Conservation (phyloP, 2,888 invertebrate species). For the Gymnocheta viridis region DNA sequence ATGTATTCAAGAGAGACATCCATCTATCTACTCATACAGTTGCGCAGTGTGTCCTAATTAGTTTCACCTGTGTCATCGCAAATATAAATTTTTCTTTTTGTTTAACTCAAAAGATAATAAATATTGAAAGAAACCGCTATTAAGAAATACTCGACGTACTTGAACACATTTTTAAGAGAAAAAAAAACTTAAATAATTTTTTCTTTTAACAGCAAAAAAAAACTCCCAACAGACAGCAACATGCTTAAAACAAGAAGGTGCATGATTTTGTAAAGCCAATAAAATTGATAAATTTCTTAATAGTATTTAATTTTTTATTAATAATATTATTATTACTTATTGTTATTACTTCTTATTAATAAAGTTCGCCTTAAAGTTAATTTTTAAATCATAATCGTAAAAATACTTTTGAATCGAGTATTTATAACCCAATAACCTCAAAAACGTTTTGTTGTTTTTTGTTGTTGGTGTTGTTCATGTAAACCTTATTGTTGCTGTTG, state of each 20-base stretch:
- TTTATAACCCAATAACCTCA: conserved; percentile 67
- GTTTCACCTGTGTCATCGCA: conserved; percentile 73
- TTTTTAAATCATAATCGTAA: conserved; percentile 52
- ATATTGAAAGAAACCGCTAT: conserved; percentile 60
- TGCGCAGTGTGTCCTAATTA: conserved; percentile 70
- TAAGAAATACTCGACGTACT: conserved; percentile 38
- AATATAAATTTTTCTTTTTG: conserved; percentile 64
- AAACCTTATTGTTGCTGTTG: background rate
- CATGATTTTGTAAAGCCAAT: conserved; percentile 37
- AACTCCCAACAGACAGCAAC: background rate
- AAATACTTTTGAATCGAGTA: conserved; percentile 49
- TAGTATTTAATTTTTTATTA: conserved; percentile 48
- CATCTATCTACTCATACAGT: background rate
- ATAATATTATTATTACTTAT: conserved; percentile 51
- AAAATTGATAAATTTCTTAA: conserved; percentile 65
- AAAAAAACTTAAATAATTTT: conserved; percentile 27
- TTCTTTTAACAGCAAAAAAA: background rate
- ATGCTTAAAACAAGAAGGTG: conserved; percentile 37
- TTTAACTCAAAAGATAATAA: conserved; percentile 59
- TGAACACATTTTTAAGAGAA: conserved; percentile 15
- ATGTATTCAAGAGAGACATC: conserved; percentile 11
- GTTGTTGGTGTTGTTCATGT: too few relatives aligned
- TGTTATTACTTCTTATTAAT: conserved; percentile 43
- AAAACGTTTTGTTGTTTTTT: conserved; percentile 60
- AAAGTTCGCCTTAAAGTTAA: conserved; percentile 36